These are phyloP conservation scores for Lithobates pipiens DNA, from an alignment of 2,797 vertebrate genomes.

Conservation along the genomic window DNA sequence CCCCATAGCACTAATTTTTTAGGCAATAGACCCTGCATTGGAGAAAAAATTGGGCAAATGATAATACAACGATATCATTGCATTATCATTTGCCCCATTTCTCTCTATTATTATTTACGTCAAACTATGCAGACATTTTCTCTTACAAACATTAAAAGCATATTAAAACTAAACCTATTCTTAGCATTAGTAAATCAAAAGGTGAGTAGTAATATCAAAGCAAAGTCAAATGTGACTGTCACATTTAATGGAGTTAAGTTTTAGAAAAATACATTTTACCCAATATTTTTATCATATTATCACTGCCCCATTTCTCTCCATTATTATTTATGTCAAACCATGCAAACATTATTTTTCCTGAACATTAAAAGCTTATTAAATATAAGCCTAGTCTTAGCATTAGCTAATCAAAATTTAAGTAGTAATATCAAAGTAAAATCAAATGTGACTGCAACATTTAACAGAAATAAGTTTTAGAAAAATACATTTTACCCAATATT, in stretches of 20 bases:
- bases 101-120: background rate
- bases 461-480: conserved; percentile 12
- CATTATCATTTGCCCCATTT: background rate
- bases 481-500: conserved; percentile 8
- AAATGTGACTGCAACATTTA: conserved; percentile 16
- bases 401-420: background rate
- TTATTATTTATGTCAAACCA: no score
- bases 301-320: background rate
- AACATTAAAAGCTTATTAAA: background rate
- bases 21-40: no score
- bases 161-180: background rate
- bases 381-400: background rate
- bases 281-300: conserved; percentile 31
- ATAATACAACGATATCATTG: no score
- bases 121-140: background rate
- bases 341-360: background rate
- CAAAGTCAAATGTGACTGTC: conserved; percentile 5
- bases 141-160: background rate
- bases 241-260: conserved; percentile 20
- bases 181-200: background rate
- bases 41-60: no score
- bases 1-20: no score
- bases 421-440: conserved; percentile 14
- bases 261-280: conserved; percentile 14
- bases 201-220: background rate